These are phyloP conservation scores for Campoletis raptor DNA, from an alignment of 2,888 invertebrate species.

Conservation along the genomic window DNA sequence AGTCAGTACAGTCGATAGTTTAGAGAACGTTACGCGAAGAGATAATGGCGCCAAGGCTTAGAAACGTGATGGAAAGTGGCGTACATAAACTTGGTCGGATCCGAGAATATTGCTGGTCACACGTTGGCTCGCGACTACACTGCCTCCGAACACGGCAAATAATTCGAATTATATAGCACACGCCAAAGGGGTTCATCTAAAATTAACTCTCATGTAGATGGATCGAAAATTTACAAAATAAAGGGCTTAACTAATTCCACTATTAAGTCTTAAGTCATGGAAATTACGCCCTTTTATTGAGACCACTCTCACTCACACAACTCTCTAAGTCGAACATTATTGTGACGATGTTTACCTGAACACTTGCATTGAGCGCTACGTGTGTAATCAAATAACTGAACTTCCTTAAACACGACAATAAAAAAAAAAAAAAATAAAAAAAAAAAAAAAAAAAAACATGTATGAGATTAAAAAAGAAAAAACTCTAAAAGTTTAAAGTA, in stretches of 20 bases:
- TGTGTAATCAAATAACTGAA: background rate
- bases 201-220: slow-evolving; percentile 37
- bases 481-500: too few species aligned
- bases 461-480: too few species aligned
- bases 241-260: background rate
- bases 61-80: slow-evolving; percentile 30
- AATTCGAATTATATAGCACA: slow-evolving; percentile 49
- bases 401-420: background rate
- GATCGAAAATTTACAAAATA: background rate
- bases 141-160: slow-evolving; percentile 42
- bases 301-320: slow-evolving; percentile 6
- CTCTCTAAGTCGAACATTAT: background rate
- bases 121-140: slow-evolving; percentile 40
- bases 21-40: slow-evolving; percentile 40
- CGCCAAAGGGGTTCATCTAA: slow-evolving; percentile 46
- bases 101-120: slow-evolving; percentile 25
- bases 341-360: slow-evolving; percentile 42
- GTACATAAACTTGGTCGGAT: slow-evolving; percentile 25
- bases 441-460: too few species aligned
- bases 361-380: slow-evolving; percentile 16
- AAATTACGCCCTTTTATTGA: slow-evolving; percentile 15
- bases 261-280: background rate
- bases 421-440: too few species aligned
- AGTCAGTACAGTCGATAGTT: slow-evolving; percentile 46
- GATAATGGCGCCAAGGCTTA: slow-evolving; percentile 47